Percentiles rank a stretch among this genome's conserved stretches.
Conservation (phyloP, 2,113 vertebrate species). For the Trachemys scripta region DNA sequence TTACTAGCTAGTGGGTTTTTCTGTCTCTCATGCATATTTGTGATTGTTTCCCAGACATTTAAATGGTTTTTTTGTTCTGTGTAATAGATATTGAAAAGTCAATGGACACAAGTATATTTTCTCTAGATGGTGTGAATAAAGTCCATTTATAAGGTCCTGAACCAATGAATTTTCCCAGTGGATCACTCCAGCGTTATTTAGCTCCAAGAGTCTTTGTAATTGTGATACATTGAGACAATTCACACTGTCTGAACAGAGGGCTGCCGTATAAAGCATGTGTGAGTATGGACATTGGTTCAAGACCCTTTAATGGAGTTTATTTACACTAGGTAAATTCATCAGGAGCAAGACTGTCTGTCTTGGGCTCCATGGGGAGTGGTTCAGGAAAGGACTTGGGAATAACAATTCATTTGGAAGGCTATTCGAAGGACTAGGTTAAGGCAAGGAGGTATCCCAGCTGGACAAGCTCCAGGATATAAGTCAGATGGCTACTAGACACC, state of each 20-base stretch:
- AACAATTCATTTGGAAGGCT: background rate
- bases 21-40: background rate
- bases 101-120: background rate
- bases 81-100: background rate
- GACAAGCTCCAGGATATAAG: slow-evolving; percentile 12
- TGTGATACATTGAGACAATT: slow-evolving; percentile 73
- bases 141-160: slow-evolving; percentile 63
- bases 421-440: background rate
- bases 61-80: background rate
- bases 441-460: slow-evolving; percentile 3
- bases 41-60: background rate
- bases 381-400: background rate
- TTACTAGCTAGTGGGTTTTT: background rate
- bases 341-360: slow-evolving; percentile 56
- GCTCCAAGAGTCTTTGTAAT: slow-evolving; percentile 68
- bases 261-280: slow-evolving; percentile 39
- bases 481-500: background rate
- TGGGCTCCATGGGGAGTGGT: background rate
- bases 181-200: slow-evolving; percentile 72
- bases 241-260: slow-evolving; percentile 7
- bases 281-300: background rate
- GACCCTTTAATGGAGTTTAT: slow-evolving; percentile 43
- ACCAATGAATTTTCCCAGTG: slow-evolving; percentile 62
- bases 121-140: slow-evolving; percentile 60
- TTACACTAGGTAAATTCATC: slow-evolving; percentile 41